Percentiles rank a stretch among this genome's conserved stretches.
These are phyloP conservation scores for Aplochiton taeniatus DNA, from an alignment of 2,797 vertebrate species.

Conservation along the genomic window DNA sequence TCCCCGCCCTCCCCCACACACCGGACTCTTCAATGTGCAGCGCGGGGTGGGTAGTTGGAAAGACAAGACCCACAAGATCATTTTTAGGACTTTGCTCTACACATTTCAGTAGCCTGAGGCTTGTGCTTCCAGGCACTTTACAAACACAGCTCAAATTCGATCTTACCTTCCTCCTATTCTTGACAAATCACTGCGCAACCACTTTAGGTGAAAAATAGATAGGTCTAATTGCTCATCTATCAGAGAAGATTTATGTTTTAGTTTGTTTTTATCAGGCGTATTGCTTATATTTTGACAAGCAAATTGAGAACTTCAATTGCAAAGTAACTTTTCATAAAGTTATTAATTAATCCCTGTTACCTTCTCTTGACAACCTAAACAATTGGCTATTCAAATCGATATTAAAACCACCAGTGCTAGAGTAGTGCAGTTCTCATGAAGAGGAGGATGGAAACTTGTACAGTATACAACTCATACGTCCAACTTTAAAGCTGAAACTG, in stretches of 20 bases:
- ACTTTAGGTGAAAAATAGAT: conserved; percentile 17
- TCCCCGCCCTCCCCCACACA: conserved; percentile 43
- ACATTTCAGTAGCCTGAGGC: conserved; percentile 33
- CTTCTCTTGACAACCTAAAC: too few relatives aligned
- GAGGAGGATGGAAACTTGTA: conserved; percentile 31
- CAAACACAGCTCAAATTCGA: conserved; percentile 27
- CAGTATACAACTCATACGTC: conserved; percentile 41
- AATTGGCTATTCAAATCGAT: too few relatives aligned
- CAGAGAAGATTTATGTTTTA: conserved; percentile 10
- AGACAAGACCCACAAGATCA: conserved; percentile 52
- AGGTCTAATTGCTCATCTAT: conserved; percentile 19
- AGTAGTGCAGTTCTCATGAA: not conserved
- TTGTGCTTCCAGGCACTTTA: conserved; percentile 30
- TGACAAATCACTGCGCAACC: conserved; percentile 24
- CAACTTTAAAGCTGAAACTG: conserved; percentile 54
- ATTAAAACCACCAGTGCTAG: not conserved
- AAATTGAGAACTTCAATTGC: too few relatives aligned
- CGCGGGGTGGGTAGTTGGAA: conserved; percentile 59
- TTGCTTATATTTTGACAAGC: conserved; percentile 19
- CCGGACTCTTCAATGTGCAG: conserved; percentile 61
- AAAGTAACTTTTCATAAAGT: too few relatives aligned
- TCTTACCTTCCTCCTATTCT: conserved; percentile 25
- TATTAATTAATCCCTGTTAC: not conserved
- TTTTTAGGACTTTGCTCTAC: conserved; percentile 44
- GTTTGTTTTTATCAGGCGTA: conserved; percentile 1